A percentile compares a stretch with the other conserved stretches of the same genome.
Conservation (phyloP, 2,888 invertebrate species). For the Chirona hameri region DNA sequence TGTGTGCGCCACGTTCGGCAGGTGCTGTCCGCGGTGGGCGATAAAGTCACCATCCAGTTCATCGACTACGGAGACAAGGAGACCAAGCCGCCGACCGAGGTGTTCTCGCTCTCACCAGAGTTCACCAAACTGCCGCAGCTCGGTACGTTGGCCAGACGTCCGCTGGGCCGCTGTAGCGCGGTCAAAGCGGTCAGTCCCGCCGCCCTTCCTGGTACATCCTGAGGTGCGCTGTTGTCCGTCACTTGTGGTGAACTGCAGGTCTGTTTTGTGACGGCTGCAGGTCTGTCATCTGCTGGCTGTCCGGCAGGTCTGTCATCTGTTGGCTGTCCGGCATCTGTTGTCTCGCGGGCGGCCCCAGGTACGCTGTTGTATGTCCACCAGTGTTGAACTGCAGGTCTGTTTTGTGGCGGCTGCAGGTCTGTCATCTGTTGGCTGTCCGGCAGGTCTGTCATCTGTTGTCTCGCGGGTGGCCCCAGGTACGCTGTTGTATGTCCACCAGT, state of each 20-base stretch:
- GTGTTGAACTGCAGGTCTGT: neutral
- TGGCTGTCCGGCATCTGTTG: neutral
- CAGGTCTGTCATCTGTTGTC: neutral
- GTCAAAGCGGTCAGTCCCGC: no score
- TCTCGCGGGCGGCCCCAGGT: neutral
- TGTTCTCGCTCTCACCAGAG: neutral
- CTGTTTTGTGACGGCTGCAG: neutral
- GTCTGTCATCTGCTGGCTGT: neutral
- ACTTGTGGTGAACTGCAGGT: neutral
- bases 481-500: neutral
- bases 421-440: neutral
- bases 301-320: neutral
- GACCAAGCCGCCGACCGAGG: neutral
- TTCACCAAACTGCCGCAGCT: conserved; percentile 2
- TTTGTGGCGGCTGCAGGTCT: neutral
- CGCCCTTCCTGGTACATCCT: no score
- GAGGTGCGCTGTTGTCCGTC: neutral
- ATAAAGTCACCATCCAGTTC: neutral
- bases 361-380: neutral
- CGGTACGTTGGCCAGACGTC: neutral
- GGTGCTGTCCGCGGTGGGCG: neutral
- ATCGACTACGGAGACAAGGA: conserved; percentile 26
- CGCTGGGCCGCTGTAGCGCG: no score
- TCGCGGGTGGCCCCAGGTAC: neutral
- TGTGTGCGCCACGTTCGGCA: neutral